Percentiles rank a stretch among this genome's conserved stretches.
These are phyloP conservation scores for Bombus cullumanus DNA, from an alignment of 1,140 invertebrate species.

Conservation along the genomic window DNA sequence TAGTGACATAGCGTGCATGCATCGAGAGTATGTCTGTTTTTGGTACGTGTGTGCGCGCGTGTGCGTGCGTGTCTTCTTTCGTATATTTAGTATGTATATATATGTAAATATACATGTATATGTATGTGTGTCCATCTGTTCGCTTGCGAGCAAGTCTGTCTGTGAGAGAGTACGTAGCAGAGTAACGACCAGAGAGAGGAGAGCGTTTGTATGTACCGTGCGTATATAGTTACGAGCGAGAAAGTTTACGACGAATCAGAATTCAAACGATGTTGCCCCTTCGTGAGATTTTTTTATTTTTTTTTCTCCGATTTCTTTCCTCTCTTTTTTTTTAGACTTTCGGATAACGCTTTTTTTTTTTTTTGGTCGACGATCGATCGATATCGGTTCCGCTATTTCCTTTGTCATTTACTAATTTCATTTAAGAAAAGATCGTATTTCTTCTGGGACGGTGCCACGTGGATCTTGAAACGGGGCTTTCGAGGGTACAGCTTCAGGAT, in stretches of 20 bases:
- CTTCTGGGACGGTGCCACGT: slow-evolving; percentile 20
- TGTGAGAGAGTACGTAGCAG: slow-evolving; percentile 31
- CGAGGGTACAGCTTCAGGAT: slow-evolving; percentile 6
- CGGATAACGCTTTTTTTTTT: slow-evolving; percentile 13
- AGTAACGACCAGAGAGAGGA: slow-evolving; percentile 51
- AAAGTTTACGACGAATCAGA: slow-evolving; percentile 58
- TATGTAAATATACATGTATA: slow-evolving; percentile 19
- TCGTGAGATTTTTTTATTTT: slow-evolving; percentile 42
- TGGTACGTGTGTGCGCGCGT: neutral
- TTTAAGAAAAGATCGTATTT: neutral
- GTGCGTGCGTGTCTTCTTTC: neutral
- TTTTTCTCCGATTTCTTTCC: neutral
- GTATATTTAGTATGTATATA: slow-evolving; percentile 18
- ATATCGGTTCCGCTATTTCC: slow-evolving; percentile 3
- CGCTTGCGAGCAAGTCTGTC: slow-evolving; percentile 27
- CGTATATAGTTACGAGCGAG: slow-evolving; percentile 59
- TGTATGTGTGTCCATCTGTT: slow-evolving; percentile 25
- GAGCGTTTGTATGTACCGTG: slow-evolving; percentile 52
- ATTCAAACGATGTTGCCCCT: slow-evolving; percentile 53
- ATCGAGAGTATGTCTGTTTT: slow-evolving; percentile 6
- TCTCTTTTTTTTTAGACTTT: neutral
- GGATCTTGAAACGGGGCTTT: neutral
- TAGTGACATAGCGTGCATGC: slow-evolving; percentile 27
- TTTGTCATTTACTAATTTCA: neutral
- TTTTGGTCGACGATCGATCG: neutral